Conservation (phyloP, 2,113 vertebrate species). For the Syngnathoides biaculeatus region DNA sequence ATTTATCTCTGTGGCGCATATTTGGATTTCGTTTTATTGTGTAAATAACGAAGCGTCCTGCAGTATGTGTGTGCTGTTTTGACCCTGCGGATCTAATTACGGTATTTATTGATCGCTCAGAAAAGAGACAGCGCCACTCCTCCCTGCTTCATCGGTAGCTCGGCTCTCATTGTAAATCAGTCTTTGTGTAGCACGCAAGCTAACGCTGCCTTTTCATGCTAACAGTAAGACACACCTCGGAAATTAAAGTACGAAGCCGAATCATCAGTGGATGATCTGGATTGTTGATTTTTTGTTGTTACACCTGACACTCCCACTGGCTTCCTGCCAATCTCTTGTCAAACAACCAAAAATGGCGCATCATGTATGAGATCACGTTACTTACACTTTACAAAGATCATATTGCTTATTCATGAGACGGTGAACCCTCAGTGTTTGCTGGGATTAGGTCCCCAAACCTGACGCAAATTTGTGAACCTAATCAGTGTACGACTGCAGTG, state of each 20-base stretch:
- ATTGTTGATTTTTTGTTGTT: no score
- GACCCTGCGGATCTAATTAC: background rate
- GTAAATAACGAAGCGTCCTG: background rate
- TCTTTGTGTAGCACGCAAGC: slow-evolving; percentile 10
- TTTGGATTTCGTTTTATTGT: background rate
- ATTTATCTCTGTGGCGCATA: background rate
- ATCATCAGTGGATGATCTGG: background rate
- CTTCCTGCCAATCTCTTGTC: no score
- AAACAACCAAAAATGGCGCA: no score
- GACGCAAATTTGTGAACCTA: no score
- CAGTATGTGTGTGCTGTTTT: background rate
- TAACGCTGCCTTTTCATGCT: background rate
- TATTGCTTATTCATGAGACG: no score
- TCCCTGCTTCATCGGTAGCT: background rate
- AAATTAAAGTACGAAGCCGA: background rate
- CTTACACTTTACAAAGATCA: no score
- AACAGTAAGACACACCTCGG: no score
- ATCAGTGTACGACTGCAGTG: background rate
- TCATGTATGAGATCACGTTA: no score
- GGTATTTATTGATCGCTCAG: background rate
- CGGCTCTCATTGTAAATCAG: slow-evolving; percentile 6
- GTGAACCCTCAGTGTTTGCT: background rate
- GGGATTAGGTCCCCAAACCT: no score
- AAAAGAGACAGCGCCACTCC: background rate
- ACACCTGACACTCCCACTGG: no score